Percentiles rank a stretch among this genome's conserved stretches.
Evolutionary conservation across 2,797 vertebrate species (phyloP).

Genomic region (Brachymystax lenok): DNA sequence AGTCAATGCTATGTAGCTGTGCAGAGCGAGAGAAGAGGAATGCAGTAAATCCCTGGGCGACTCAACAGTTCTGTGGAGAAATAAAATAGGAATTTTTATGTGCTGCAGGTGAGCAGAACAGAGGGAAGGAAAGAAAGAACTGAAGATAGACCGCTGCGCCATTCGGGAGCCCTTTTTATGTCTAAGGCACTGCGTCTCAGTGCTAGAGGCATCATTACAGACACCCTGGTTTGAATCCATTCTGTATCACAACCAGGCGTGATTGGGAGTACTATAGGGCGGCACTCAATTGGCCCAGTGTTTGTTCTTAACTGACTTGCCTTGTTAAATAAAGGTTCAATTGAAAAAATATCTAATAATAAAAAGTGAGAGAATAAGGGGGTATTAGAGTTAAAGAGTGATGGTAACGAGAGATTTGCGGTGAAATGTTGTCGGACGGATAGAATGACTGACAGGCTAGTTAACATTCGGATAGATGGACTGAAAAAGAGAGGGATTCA

Average conservation of each 20-base stretch:
- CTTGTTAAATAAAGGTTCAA: no score
- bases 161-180: no score
- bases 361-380: conserved; percentile 27
- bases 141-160: background rate
- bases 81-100: conserved; percentile 86
- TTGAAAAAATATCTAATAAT: no score
- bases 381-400: conserved; percentile 33
- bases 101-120: conserved; percentile 83
- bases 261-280: no score
- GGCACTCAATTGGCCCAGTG: no score
- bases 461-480: conserved; percentile 30
- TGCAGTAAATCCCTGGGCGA: conserved; percentile 80
- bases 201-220: no score
- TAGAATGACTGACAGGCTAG: conserved; percentile 10
- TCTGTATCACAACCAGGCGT: no score
- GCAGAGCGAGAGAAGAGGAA: conserved; percentile 53
- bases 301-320: no score
- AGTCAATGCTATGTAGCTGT: conserved; percentile 4
- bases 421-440: background rate
- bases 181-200: no score
- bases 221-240: no score
- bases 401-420: no score
- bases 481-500: conserved; percentile 16
- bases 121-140: conserved; percentile 53
- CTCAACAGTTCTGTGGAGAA: conserved; percentile 78